phyloP scores from a whole-genome alignment of 2,113 vertebrate species.

The Aegithalos caudatus region DNA sequence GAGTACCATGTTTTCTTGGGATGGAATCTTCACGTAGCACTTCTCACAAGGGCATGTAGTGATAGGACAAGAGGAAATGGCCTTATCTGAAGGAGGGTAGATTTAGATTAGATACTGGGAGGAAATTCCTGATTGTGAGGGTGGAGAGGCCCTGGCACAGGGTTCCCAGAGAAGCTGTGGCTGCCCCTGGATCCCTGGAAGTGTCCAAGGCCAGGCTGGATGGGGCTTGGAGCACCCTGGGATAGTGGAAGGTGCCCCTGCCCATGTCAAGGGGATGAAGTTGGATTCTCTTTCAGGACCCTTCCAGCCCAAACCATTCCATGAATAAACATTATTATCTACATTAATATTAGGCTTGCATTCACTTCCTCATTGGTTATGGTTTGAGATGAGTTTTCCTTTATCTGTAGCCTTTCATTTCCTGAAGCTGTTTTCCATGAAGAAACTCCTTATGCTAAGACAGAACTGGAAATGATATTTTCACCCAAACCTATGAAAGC shows the following conservation, averaged over 20 bases:
- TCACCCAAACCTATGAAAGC: background rate
- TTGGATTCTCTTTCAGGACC: background rate
- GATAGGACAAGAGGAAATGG: background rate
- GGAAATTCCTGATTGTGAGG: background rate
- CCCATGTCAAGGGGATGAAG: rapidly evolving
- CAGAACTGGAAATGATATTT: background rate
- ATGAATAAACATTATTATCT: background rate
- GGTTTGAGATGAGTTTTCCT: background rate
- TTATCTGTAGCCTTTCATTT: background rate
- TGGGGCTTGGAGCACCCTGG: rapidly evolving
- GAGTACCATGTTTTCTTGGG: background rate
- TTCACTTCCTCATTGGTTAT: background rate
- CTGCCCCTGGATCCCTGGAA: background rate
- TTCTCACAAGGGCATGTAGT: background rate
- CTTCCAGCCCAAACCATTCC: background rate
- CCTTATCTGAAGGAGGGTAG: background rate
- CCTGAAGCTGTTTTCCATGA: background rate
- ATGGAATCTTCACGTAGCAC: background rate
- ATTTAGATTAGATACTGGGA: background rate
- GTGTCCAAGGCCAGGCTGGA: background rate
- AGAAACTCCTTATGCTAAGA: background rate
- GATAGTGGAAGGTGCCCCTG: background rate
- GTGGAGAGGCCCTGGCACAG: background rate
- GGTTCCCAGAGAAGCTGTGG: background rate
- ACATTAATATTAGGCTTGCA: background rate